A percentile compares a stretch with the other conserved stretches of the same genome.
These are phyloP conservation scores for Delichon dasypus DNA, from an alignment of 2,797 vertebrate species.

Conservation along the genomic window DNA sequence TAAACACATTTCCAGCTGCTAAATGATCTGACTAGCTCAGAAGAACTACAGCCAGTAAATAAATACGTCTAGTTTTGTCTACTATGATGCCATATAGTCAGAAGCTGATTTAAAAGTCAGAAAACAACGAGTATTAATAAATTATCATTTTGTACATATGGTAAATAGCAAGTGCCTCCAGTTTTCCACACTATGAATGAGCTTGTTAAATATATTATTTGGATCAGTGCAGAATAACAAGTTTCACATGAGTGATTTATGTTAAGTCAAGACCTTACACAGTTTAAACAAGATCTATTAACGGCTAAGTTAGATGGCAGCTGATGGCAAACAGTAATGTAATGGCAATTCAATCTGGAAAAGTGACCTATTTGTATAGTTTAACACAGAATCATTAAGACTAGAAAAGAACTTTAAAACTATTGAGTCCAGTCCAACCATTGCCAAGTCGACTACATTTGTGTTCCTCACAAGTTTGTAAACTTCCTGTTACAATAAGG, in stretches of 20 bases:
- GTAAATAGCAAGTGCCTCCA: not conserved
- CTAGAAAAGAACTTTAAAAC: not conserved
- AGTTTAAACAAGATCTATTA: not conserved
- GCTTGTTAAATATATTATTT: constrained; percentile 27
- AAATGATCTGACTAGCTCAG: not conserved
- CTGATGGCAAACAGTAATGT: not conserved
- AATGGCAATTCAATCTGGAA: not conserved
- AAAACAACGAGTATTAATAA: constrained; percentile 36
- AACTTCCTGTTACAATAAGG: not conserved
- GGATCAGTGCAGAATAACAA: not conserved
- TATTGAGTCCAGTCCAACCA: not conserved
- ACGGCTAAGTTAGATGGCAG: not conserved
- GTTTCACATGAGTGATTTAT: not conserved
- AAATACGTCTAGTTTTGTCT: not conserved
- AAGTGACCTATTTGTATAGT: not conserved
- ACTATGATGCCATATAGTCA: not conserved
- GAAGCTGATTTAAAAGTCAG: not conserved
- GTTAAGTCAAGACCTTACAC: not conserved
- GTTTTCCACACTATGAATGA: not conserved
- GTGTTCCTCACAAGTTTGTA: not conserved
- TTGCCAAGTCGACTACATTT: not conserved
- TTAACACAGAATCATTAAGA: not conserved
- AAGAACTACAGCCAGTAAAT: not conserved
- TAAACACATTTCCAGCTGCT: not conserved
- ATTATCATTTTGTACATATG: constrained; percentile 34